These are phyloP conservation scores for Leucoraja ocellata DNA, from an alignment of 2,797 vertebrate genomes.

Conservation along the genomic window DNA sequence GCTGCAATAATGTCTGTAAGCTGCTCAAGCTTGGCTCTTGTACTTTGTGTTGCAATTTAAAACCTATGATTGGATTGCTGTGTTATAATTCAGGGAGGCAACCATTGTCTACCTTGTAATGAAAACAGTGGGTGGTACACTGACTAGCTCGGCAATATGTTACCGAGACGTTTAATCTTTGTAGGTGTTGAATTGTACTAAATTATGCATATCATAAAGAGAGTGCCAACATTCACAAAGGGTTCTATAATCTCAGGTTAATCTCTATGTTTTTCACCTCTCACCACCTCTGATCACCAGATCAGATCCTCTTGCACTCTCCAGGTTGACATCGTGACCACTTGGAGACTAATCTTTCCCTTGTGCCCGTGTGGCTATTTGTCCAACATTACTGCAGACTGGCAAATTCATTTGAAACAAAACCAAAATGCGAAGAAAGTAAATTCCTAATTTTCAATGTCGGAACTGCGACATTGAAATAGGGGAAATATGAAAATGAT, in stretches of 20 bases:
- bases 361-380: background rate
- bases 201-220: conserved; percentile 2
- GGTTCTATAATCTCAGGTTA: background rate
- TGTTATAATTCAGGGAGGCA: conserved; percentile 16
- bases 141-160: conserved; percentile 3
- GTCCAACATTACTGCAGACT: background rate
- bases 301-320: too few species aligned
- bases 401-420: background rate
- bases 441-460: background rate
- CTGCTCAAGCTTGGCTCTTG: conserved; percentile 7
- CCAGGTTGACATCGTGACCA: background rate
- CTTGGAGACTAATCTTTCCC: background rate
- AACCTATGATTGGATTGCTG: conserved; percentile 33
- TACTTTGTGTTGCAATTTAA: conserved; percentile 16
- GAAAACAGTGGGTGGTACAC: conserved; percentile 19
- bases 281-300: background rate
- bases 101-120: conserved; percentile 16
- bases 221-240: background rate
- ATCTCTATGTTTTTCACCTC: too few species aligned
- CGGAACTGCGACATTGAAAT: background rate
- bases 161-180: conserved; percentile 16
- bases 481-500: background rate
- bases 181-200: background rate
- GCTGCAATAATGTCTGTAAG: conserved; percentile 16
- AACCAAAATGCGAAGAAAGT: background rate